Evolutionary conservation across 2,113 vertebrate genomes (phyloP), one percentile per base, ranked within the genome.

Genomic region (Xyrauchen texanus): DNA sequence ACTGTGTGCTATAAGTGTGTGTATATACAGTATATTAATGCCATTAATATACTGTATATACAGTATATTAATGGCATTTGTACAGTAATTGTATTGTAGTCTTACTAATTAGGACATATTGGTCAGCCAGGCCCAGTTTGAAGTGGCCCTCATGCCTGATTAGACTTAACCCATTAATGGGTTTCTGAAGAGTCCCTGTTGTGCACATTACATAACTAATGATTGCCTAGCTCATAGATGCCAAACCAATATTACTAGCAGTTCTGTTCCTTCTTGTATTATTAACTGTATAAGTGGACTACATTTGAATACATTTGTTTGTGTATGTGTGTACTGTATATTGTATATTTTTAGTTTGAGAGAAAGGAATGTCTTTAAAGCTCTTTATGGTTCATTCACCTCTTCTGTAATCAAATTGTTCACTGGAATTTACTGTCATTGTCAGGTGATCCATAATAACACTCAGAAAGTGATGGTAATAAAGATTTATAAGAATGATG

Each of bases 401-500:
- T 13, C 4, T 13, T 65, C 4, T 3, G 4, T 58, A 13, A 10
- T 70, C 12, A 46, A 4, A 3, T 68, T 55, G 8, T 72, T 60
- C 6, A 45, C 11, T 44, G 64, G 4, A 21, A 16, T 66, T 6
- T 51, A 8, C 47, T 79, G 34, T 42, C 21, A 58, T 58, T 82
- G 68, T 65, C 85, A 96, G 95, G 94, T 95, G 71, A 90, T 87
- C 12, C 93, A 95, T 78, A 90, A 74, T 78, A 89, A 83, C 52
- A 91, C 87, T n/a, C 85, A 86, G 51, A 96, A 96, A 80, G 92
- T 91, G 82, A 95, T 94, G 94, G 95, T 96, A 87, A 95, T 96
- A 80, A 96, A 96, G 89, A 95, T 96, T 85, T 96, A 96, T 81
- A 96, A 95, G 88, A 95, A 95, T 0, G 92, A 95, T 0, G 94